Evolutionary conservation across 53 echinoderm and acorn worm species (phyloP).

Genomic region (Astropecten irregularis): DNA sequence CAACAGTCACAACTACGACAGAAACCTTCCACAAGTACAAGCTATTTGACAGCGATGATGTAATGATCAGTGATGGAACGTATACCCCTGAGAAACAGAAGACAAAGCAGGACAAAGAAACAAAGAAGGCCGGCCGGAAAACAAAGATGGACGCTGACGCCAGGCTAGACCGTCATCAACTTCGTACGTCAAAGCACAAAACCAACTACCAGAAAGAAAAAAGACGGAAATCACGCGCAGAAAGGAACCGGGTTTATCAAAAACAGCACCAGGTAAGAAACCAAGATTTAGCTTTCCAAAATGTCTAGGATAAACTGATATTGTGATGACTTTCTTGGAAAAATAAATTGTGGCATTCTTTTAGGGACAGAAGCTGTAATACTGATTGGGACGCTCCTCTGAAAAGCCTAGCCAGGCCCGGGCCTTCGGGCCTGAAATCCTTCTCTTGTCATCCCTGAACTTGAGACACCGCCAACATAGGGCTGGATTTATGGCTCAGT

Average conservation of each 20-base stretch:
- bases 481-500: too few relatives aligned
- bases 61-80: constrained; percentile 29
- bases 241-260: constrained; percentile 28
- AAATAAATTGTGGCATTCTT: too few relatives aligned
- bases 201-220: constrained; percentile 37
- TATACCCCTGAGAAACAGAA: constrained; percentile 3
- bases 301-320: too few relatives aligned
- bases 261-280: constrained; percentile 50
- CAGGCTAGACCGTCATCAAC: not conserved
- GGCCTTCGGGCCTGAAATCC: too few relatives aligned
- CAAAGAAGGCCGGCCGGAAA: not conserved
- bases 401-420: too few relatives aligned
- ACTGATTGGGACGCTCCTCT: too few relatives aligned
- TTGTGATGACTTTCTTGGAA: too few relatives aligned
- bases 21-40: constrained; percentile 50
- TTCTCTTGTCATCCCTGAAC: too few relatives aligned
- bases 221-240: constrained; percentile 30
- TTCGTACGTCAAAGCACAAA: not conserved
- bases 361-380: too few relatives aligned
- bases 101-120: not conserved
- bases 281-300: too few relatives aligned
- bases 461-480: too few relatives aligned
- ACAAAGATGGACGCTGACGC: not conserved
- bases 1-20: constrained; percentile 26
- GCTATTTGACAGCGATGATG: constrained; percentile 58